These are phyloP conservation scores for Hemiscyllium ocellatum DNA, from an alignment of 2,113 vertebrate genomes.

Conservation along the genomic window DNA sequence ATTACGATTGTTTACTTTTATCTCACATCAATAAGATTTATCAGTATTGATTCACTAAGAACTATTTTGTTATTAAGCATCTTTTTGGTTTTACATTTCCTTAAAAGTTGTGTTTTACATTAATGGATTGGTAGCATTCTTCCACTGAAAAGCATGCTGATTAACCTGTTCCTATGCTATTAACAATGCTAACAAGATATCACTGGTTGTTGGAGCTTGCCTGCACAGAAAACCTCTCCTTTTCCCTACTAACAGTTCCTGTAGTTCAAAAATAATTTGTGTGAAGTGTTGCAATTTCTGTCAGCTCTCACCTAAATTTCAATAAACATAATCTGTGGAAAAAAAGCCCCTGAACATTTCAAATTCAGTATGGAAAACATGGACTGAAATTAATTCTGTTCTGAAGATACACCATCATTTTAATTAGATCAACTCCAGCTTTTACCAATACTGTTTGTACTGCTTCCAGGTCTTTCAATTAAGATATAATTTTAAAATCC, in stretches of 20 bases:
- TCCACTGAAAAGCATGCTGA: background rate
- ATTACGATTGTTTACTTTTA: background rate
- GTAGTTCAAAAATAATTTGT: slow-evolving; percentile 28
- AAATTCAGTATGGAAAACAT: background rate
- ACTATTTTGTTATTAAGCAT: background rate
- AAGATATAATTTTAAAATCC: background rate
- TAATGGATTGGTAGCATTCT: background rate
- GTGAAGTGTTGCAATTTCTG: slow-evolving; percentile 17
- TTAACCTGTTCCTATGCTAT: background rate
- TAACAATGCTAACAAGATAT: background rate
- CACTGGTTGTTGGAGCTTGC: background rate
- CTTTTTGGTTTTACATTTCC: background rate
- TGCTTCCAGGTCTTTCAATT: background rate
- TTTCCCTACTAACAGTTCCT: background rate
- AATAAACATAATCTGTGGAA: background rate
- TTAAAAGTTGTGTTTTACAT: background rate
- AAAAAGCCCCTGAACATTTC: background rate
- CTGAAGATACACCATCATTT: background rate
- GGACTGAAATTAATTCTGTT: background rate
- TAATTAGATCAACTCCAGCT: background rate
- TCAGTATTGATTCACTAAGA: background rate
- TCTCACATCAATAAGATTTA: background rate
- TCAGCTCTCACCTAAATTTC: background rate
- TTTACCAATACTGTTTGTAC: background rate
- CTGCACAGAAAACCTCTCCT: background rate